A percentile compares a stretch with the other conserved stretches of the same genome.
phyloP scores from a whole-genome alignment of 2,113 vertebrate species.

The Excalfactoria chinensis region DNA sequence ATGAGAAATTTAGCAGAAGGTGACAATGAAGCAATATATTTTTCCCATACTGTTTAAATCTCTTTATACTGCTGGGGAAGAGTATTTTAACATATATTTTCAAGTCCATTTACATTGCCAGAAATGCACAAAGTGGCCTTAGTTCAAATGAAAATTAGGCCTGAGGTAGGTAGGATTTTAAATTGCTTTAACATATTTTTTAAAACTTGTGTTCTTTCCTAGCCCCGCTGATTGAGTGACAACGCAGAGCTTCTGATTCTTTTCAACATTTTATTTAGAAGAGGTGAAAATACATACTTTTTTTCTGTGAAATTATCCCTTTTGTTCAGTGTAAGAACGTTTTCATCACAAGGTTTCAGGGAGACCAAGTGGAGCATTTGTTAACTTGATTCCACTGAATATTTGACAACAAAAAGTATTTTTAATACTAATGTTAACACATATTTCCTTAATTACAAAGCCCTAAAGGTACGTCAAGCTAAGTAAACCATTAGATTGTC shows the following conservation, averaged over 20 bases:
- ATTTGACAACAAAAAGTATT: not conserved
- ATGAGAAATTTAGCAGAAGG: not conserved
- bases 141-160: not conserved
- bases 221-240: not conserved
- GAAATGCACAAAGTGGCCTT: not conserved
- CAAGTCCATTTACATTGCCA: not conserved
- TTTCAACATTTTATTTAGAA: not conserved
- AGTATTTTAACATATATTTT: not conserved
- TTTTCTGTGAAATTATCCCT: not conserved
- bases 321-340: not conserved
- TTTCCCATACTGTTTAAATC: not conserved
- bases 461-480: not conserved
- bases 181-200: not conserved
- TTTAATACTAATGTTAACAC: not conserved
- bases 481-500: not conserved
- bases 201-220: not conserved
- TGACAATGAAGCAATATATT: not conserved
- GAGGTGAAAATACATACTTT: not conserved
- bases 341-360: not conserved
- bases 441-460: not conserved
- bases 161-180: not conserved
- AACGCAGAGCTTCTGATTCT: not conserved
- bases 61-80: not conserved
- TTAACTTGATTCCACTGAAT: not conserved
- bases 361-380: not conserved